Percentiles rank a stretch among this genome's conserved stretches.
phyloP scores from a whole-genome alignment of 1,140 invertebrate species.

The Micrasema minimum region DNA sequence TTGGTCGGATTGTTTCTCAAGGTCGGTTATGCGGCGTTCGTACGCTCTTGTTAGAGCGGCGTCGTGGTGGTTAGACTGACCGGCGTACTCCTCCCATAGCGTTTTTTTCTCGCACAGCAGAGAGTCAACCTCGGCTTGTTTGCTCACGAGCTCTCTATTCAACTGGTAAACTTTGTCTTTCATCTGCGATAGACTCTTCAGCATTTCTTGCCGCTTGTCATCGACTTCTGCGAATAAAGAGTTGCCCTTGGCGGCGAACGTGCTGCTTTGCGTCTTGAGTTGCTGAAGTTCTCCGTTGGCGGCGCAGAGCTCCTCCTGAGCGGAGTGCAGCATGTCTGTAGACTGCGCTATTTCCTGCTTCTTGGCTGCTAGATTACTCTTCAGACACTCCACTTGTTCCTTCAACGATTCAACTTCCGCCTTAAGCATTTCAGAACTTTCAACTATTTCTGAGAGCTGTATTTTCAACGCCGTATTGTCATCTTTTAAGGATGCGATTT shows the following conservation, averaged over 20 bases:
- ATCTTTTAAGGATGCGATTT: slow-evolving; percentile 36
- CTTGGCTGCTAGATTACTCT: slow-evolving; percentile 46
- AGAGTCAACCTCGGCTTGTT: slow-evolving; percentile 49
- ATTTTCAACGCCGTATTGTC: slow-evolving; percentile 33
- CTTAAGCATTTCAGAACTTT: slow-evolving; percentile 25
- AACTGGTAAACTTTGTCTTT: slow-evolving; percentile 62
- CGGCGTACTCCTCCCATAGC: slow-evolving; percentile 51
- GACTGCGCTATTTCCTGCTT: slow-evolving; percentile 45
- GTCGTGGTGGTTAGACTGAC: slow-evolving; percentile 51
- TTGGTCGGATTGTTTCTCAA: slow-evolving; percentile 48
- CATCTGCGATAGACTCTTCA: slow-evolving; percentile 64
- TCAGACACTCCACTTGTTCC: slow-evolving; percentile 45
- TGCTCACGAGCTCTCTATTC: slow-evolving; percentile 45
- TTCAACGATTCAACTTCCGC: slow-evolving; percentile 40
- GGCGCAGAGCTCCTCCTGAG: slow-evolving; percentile 45
- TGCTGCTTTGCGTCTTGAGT: slow-evolving; percentile 37
- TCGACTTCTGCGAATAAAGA: slow-evolving; percentile 67
- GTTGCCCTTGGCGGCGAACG: slow-evolving; percentile 64
- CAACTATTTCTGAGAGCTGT: slow-evolving; percentile 14
- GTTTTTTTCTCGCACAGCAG: slow-evolving; percentile 51
- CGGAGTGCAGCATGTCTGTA: slow-evolving; percentile 50
- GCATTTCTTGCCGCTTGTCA: slow-evolving; percentile 66
- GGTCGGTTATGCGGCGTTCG: slow-evolving; percentile 48
- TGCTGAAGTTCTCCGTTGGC: slow-evolving; percentile 41
- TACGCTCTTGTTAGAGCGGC: slow-evolving; percentile 45